phyloP scores from a whole-genome alignment of 2,888 invertebrate genomes.

The Hemicrepidius hirtus region DNA sequence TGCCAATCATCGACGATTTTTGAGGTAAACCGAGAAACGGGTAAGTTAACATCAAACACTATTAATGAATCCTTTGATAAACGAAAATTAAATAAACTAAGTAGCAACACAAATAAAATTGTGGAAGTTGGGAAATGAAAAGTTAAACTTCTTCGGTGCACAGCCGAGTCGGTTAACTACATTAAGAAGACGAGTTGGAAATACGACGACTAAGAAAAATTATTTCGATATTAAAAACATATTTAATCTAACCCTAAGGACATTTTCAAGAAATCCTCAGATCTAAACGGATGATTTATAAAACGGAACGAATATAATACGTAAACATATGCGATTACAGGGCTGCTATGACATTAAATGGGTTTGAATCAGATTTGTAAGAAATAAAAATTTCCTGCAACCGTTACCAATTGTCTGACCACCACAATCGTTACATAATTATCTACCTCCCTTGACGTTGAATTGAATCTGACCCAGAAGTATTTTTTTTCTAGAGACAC shows the following conservation, averaged over 20 bases:
- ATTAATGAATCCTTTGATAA: constrained; percentile 35
- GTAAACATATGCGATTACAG: constrained; percentile 19
- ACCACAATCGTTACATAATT: too few species aligned
- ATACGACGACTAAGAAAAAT: constrained; percentile 31
- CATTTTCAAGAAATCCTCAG: constrained; percentile 30
- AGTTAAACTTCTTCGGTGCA: constrained; percentile 19
- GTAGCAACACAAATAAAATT: constrained; percentile 35
- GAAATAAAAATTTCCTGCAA: background rate
- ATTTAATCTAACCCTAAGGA: constrained; percentile 37
- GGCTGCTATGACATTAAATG: constrained; percentile 16
- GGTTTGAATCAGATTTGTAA: constrained; percentile 5
- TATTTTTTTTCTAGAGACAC: too few species aligned
- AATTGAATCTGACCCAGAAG: too few species aligned
- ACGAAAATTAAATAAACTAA: constrained; percentile 30
- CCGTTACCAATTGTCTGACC: background rate
- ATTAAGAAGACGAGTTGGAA: constrained; percentile 16
- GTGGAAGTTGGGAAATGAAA: constrained; percentile 29
- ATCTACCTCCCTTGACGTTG: too few species aligned
- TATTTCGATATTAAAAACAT: constrained; percentile 44
- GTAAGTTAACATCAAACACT: constrained; percentile 1
- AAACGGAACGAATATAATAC: constrained; percentile 17
- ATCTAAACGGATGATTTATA: constrained; percentile 31
- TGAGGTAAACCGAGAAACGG: background rate
- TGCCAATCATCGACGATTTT: background rate
- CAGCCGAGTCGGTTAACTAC: background rate